Conservation (phyloP, 2,797 vertebrate species). For the Lutjanus campechanus region DNA sequence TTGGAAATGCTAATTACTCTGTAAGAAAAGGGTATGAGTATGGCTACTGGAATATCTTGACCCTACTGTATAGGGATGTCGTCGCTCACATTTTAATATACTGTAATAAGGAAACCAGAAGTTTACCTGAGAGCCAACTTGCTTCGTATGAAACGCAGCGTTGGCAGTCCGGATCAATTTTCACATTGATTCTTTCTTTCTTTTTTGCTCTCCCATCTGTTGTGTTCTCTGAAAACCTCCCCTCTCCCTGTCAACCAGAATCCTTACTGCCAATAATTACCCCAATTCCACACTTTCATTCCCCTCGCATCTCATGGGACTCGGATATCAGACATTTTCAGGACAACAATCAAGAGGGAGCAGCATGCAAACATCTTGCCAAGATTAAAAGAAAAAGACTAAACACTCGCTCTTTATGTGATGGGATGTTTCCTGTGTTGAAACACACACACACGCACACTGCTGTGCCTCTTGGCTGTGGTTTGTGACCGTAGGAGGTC, state of each 20-base stretch:
- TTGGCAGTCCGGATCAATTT: conserved; percentile 11
- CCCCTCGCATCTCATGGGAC: conserved; percentile 25
- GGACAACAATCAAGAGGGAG: conserved; percentile 38
- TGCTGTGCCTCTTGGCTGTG: conserved; percentile 47
- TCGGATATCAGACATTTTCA: conserved; percentile 33
- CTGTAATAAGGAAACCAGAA: not conserved
- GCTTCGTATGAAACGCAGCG: not conserved
- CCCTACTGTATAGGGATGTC: conserved; percentile 26
- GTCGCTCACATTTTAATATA: conserved; percentile 21
- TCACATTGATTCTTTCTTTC: not conserved
- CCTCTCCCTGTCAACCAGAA: not conserved
- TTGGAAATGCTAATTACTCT: conserved; percentile 71
- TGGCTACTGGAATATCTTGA: conserved; percentile 48
- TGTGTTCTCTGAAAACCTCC: conserved; percentile 6
- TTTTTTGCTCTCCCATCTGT: conserved; percentile 7
- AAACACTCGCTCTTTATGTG: conserved; percentile 41
- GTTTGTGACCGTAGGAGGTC: conserved; percentile 65
- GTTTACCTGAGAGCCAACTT: conserved; percentile 11
- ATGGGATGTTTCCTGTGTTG: conserved; percentile 65
- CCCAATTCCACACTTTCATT: conserved; percentile 7
- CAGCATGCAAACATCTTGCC: conserved; percentile 48
- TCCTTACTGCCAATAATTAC: conserved; percentile 29
- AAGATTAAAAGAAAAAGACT: conserved; percentile 51
- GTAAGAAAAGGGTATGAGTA: conserved; percentile 21
- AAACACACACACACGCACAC: conserved; percentile 23